Base-by-base conservation (phyloP, 2,113 vertebrate genomes). In the Poicephalus gulielmi region DNA sequence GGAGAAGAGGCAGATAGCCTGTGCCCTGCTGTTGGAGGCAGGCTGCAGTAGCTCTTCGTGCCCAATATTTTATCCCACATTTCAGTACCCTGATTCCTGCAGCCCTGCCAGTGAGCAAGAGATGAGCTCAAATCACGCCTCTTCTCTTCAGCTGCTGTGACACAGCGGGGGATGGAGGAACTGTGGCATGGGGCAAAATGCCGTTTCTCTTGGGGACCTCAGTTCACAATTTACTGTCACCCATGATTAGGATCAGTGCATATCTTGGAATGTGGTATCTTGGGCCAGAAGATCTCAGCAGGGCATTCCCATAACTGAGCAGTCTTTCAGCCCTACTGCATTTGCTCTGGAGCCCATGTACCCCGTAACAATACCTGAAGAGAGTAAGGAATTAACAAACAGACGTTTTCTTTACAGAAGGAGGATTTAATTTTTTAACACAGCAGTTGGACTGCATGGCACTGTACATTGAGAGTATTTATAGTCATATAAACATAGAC, bases 261-360 rank as follows among this genome's bases (percentile, higher is more conserved):
- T 55, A 35, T 13, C 13, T 33, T 46, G 19, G 64, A 47, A 78
- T 16, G 8, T 44, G 60, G 86, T 78, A 47, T 68, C 33, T 13
- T 3, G 46, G 18, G 20, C 37, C 55, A 81, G 49, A 55, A 46
- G 47, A 53, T 47, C n/a, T 41, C 25, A 67, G 44, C 18, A 86
- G 46, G 35, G 35, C 52, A 52, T 69, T 8, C 46, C 24, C 2
- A 1, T 33, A 43, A 17, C 19, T 33, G 35, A 59, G 33, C 53
- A 13, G 13, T 15, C 47, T 66, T 46, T 68, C 47, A 35, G 39
- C 8, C 25, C 10, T 11, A 2, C 6, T 30, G 1, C 2, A 0
- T 88, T 83, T 85, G 62, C 43, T 49, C 13, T 27, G 28, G 39
- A 87, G 25, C 31, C n/a, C 64, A 1, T 5, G 5, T 52, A 62